Evolutionary conservation across 2,888 invertebrate genomes (phyloP).

Genomic region (Lochmaea capreae): DNA sequence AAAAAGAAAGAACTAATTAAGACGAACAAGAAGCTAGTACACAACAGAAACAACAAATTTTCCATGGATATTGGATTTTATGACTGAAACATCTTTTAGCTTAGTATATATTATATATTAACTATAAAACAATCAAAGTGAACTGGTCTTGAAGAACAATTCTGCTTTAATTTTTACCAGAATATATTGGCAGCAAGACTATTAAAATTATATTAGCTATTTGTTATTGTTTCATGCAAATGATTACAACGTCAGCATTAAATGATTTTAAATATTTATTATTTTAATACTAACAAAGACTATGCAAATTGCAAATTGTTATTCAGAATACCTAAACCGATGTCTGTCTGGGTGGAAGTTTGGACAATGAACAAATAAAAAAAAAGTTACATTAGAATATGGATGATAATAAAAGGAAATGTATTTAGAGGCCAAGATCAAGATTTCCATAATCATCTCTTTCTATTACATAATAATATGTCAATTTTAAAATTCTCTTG

Average conservation of each 20-base stretch:
- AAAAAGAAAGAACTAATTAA: too few relatives aligned
- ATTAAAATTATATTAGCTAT: background rate
- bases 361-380: background rate
- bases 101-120: too few relatives aligned
- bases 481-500: too few relatives aligned
- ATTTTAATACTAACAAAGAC: slow-evolving; percentile 6
- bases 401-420: background rate
- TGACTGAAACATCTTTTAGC: too few relatives aligned
- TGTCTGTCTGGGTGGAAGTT: slow-evolving; percentile 7
- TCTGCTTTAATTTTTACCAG: too few relatives aligned
- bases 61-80: too few relatives aligned
- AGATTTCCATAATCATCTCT: background rate
- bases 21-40: too few relatives aligned
- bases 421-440: background rate
- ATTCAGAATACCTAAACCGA: background rate
- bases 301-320: background rate
- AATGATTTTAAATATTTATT: slow-evolving; percentile 2
- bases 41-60: too few relatives aligned
- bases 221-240: background rate
- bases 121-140: too few relatives aligned
- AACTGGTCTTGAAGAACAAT: too few relatives aligned
- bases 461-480: too few relatives aligned
- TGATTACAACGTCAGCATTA: background rate
- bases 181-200: too few relatives aligned
- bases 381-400: background rate